phyloP scores from a whole-genome alignment of 2,113 vertebrate genomes.

The Chaetodon trifascialis region DNA sequence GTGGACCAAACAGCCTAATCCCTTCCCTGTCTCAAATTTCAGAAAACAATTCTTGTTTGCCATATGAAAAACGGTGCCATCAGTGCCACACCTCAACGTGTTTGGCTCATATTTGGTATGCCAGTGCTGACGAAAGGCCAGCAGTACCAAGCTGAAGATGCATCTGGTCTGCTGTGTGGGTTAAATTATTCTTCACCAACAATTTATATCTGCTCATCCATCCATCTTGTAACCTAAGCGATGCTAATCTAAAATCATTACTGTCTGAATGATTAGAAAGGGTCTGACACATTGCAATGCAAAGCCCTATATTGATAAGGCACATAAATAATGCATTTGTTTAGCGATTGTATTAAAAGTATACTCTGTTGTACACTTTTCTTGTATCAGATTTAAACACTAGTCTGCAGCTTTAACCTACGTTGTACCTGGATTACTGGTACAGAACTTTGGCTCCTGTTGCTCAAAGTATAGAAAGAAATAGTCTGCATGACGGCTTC shows the following conservation, averaged over 20 bases:
- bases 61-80: constrained; percentile 4
- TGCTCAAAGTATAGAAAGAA: neutral
- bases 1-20: constrained; percentile 1
- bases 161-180: constrained; percentile 18
- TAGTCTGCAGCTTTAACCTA: neutral
- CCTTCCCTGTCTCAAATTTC: constrained; percentile 3
- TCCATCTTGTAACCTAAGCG: constrained; percentile 2
- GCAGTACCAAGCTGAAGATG: constrained; percentile 8
- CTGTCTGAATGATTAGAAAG: neutral
- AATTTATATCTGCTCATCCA: constrained; percentile 5
- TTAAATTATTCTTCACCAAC: constrained; percentile 16
- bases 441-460: too few species aligned
- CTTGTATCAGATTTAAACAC: neutral
- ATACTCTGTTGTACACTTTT: neutral
- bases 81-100: neutral
- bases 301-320: neutral
- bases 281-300: neutral
- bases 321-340: neutral
- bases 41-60: constrained; percentile 16
- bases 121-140: neutral
- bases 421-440: too few species aligned
- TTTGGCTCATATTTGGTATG: neutral
- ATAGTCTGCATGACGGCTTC: neutral
- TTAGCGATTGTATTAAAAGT: neutral
- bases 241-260: neutral